phyloP scores from a whole-genome alignment of 1,140 invertebrate genomes.

The Cecropterus lyciades region DNA sequence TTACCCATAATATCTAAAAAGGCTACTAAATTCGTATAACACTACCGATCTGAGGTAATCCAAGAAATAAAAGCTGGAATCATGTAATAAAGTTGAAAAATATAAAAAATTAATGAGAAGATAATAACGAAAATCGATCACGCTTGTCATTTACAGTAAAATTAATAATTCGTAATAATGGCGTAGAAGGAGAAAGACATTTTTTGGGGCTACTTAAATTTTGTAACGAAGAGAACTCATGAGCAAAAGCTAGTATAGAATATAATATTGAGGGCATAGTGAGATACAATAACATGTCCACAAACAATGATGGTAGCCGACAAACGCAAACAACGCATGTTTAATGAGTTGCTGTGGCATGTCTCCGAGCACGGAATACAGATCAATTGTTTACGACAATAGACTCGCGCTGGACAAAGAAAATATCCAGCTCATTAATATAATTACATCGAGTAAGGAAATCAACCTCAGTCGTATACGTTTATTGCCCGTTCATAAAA shows the following conservation, averaged over 20 bases:
- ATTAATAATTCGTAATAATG: too few species aligned
- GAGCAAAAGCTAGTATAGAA: conserved; percentile 34
- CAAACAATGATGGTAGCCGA: conserved; percentile 59
- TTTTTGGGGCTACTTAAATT: neutral
- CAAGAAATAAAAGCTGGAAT: too few species aligned
- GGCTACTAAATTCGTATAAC: too few species aligned
- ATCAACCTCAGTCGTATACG: conserved; percentile 16
- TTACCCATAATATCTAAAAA: too few species aligned
- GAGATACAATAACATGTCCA: conserved; percentile 55
- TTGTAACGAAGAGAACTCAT: neutral
- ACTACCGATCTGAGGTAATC: too few species aligned
- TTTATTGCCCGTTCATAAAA: conserved; percentile 26
- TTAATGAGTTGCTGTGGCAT: conserved; percentile 59
- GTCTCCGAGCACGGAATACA: conserved; percentile 62
- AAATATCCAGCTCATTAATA: conserved; percentile 58
- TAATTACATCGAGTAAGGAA: conserved; percentile 41
- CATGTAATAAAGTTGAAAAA: too few species aligned
- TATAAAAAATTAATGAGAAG: too few species aligned
- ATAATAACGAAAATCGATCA: too few species aligned
- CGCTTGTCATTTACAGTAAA: too few species aligned
- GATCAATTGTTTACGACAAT: conserved; percentile 70
- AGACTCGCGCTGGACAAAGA: conserved; percentile 60
- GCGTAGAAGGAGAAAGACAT: too few species aligned
- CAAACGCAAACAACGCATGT: conserved; percentile 63
- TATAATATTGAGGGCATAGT: conserved; percentile 50